Evolutionary conservation across 2,888 invertebrate species (phyloP), one percentile per base, ranked within the genome.

Genomic region (Lithophane socia): DNA sequence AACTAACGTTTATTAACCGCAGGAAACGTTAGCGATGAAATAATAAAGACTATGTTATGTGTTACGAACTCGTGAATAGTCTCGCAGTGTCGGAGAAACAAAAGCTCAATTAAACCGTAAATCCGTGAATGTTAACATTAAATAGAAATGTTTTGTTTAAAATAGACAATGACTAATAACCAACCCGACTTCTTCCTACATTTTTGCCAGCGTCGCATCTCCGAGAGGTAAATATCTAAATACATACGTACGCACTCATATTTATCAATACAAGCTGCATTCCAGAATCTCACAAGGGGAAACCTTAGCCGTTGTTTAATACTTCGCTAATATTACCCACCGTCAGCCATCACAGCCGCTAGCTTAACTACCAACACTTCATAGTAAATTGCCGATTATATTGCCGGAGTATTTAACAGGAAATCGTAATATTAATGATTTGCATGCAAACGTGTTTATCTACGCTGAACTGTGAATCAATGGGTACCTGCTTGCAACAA

Each of bases 261-360:
- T 85, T 81, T 87, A 86, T 77, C 79, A 87, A 86, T 75, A 79
- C 69, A 80, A 64, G 73, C 76, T 79, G 75, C 77, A 84, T 87
- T 82, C 84, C 84, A 75, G 86, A 75, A 71, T 80, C 72, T 75
- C 76, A 80, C 65, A 75, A 78, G 87, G 80, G 76, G 90, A 84
- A 89, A 89, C 86, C 70, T 82, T 77, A 89, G 86, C 80, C 83
- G 82, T 84, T 90, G 89, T 90, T 89, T 78, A 88, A 82, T 79
- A 88, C 83, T 85, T 84, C 73, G 73, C 82, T 76, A 78, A 84
- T 77, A 86, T 86, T 87, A 87, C 80, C 79, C 83, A 49, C 85
- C 85, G 83, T 81, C 82, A 87, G 86, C 87, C 86, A 85, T 82
- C 84, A 80, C 77, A 77, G 80, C 80, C 77, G 80, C 82, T 68